Conservation (phyloP, 2,888 invertebrate genomes). For the Mythimna lalbum region DNA sequence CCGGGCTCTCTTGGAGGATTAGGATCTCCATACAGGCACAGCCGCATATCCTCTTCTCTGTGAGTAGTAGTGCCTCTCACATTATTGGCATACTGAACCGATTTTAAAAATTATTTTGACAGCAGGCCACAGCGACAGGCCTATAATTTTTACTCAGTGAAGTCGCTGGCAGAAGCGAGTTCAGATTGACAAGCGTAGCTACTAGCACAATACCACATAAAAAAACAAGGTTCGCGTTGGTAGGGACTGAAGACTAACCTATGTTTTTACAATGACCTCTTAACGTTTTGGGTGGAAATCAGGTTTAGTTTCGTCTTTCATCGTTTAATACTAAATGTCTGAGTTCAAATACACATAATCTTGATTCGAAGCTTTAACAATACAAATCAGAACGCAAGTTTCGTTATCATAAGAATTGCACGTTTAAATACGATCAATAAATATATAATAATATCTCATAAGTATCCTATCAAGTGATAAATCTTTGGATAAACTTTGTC, state of each 20-base stretch:
- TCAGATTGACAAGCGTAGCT: not conserved
- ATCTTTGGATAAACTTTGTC: not conserved
- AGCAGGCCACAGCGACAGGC: too few species aligned
- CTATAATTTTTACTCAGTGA: too few species aligned
- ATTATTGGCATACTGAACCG: too few species aligned
- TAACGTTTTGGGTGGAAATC: constrained; percentile 1
- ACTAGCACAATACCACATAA: not conserved
- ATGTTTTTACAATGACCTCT: not conserved
- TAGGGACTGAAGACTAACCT: not conserved
- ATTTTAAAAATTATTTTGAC: too few species aligned
- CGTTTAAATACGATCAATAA: not conserved
- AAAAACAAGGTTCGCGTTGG: not conserved
- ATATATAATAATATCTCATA: not conserved
- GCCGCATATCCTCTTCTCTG: not conserved
- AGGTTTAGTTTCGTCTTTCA: not conserved
- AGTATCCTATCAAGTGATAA: not conserved
- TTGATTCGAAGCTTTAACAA: not conserved
- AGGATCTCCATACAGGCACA: not conserved
- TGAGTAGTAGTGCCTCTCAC: not conserved
- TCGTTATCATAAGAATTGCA: not conserved
- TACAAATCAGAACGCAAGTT: not conserved
- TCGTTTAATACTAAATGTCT: not conserved
- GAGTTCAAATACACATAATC: not conserved
- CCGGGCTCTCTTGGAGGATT: not conserved
- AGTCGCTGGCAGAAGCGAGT: not conserved